Evolutionary conservation across 2,113 vertebrate species (phyloP), one percentile per base, ranked within the genome.

Genomic region (Petrocephalus microphthalmus): DNA sequence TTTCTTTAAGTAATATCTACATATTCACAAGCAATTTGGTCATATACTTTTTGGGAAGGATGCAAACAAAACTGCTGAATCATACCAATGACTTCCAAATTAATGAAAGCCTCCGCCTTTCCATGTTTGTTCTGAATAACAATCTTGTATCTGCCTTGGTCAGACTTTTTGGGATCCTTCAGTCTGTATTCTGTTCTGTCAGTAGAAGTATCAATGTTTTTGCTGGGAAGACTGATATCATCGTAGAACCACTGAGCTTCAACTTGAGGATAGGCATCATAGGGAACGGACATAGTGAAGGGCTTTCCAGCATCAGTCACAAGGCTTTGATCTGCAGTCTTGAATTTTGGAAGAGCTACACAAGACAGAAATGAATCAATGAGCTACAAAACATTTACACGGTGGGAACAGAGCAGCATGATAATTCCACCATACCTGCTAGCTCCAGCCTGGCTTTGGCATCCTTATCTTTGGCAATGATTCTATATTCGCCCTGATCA

Each of bases 401-500:
- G 37, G 29, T 19, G 6, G 33, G n/a, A 74, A 42, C 3, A 87
- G 67, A 67, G 29, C 6, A 37, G 33, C 29, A 5, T 15, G 45
- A 7, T 83, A 60, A 33, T 45, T 47, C 22, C 0, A 78, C 89
- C 95, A 93, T 93, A 98, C 98, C 97, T 92, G 98, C 98, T 91
- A 99, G 92, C 92, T 99, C 98, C 92, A 99, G 96, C 87, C 98
- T 99, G 92, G 98, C 98, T 95, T 94, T 97, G 89, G 98, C 98
- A 88, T 99, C 98, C 94, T 99, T 99, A 92, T 99, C 98, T 92
- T 98, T 99, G 90, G 95, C 97, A 49, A 99, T 94, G 92, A 99
- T 94, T 92, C 97, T 95, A 93, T 99, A 99, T 94, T 98, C 97
- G 2, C 98, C 98, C 93, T 99, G 98, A 91, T 99, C 98, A 84